Conservation (phyloP, 2,888 invertebrate genomes). For the Graphium colonna region DNA sequence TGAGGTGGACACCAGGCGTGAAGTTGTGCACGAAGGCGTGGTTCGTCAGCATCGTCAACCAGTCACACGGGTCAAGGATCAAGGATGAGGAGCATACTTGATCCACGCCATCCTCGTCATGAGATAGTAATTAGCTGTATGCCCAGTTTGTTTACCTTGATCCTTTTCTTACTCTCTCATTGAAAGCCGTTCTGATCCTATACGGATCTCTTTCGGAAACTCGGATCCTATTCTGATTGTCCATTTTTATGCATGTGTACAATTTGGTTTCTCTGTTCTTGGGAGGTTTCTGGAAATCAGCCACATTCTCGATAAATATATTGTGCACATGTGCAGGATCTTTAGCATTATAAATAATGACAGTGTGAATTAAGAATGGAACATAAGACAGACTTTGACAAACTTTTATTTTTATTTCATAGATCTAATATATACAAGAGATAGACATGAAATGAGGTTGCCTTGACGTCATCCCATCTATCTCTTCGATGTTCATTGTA, state of each 20-base stretch:
- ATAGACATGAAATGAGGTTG: no score
- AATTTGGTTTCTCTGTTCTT: slow-evolving; percentile 95
- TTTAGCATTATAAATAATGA: slow-evolving; percentile 88
- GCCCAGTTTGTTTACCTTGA: slow-evolving; percentile 89
- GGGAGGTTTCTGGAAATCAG: slow-evolving; percentile 92
- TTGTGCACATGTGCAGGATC: slow-evolving; percentile 84
- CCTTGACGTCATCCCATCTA: no score
- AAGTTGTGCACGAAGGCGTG: slow-evolving; percentile 82
- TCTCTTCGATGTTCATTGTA: no score
- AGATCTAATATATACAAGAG: no score
- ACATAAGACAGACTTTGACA: no score
- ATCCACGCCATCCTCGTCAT: slow-evolving; percentile 94
- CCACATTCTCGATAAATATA: slow-evolving; percentile 88
- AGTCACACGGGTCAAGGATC: slow-evolving; percentile 86
- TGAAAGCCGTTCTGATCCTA: slow-evolving; percentile 97
- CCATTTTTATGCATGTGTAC: slow-evolving; percentile 93
- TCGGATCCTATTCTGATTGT: slow-evolving; percentile 90
- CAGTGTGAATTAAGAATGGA: slow-evolving; percentile 87
- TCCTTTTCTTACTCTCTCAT: slow-evolving; percentile 90
- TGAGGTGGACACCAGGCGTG: slow-evolving; percentile 88
- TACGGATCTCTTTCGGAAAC: no score
- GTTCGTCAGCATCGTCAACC: slow-evolving; percentile 90
- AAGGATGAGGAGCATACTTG: no score
- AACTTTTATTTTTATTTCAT: no score
- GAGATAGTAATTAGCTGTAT: slow-evolving; percentile 98